These are phyloP conservation scores for Proteles cristata DNA, from an alignment of 2,113 vertebrate genomes.

Conservation along the genomic window DNA sequence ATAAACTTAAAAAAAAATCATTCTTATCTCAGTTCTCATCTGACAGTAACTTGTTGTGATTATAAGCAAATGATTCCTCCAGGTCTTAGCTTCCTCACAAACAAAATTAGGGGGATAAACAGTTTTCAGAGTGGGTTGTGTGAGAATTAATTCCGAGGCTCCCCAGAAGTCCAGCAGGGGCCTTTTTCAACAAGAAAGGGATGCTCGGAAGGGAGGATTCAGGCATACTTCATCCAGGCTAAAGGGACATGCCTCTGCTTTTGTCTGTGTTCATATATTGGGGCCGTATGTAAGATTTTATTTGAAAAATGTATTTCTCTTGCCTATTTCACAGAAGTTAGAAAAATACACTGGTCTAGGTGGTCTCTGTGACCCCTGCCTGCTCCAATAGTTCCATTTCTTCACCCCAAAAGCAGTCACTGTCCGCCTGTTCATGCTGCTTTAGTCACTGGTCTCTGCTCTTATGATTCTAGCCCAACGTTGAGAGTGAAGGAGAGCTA, in stretches of 20 bases:
- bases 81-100: not conserved
- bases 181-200: not conserved
- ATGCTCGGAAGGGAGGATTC: not conserved
- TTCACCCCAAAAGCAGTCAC: not conserved
- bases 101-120: not conserved
- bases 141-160: not conserved
- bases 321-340: not conserved
- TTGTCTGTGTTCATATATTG: not conserved
- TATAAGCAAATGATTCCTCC: not conserved
- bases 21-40: not conserved
- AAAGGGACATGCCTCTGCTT: not conserved
- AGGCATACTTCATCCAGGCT: not conserved
- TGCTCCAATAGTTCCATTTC: not conserved
- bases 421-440: no score
- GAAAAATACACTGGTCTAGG: not conserved
- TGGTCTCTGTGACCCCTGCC: not conserved
- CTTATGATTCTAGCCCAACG: no score
- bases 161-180: not conserved
- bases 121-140: not conserved
- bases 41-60: not conserved
- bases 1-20: not conserved
- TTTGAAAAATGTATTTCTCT: not conserved
- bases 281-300: not conserved
- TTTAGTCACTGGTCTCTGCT: not conserved
- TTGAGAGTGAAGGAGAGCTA: not conserved